Evolutionary conservation across 2,113 vertebrate genomes (phyloP), one percentile per base, ranked within the genome.

Genomic region (Thunnus maccoyii): DNA sequence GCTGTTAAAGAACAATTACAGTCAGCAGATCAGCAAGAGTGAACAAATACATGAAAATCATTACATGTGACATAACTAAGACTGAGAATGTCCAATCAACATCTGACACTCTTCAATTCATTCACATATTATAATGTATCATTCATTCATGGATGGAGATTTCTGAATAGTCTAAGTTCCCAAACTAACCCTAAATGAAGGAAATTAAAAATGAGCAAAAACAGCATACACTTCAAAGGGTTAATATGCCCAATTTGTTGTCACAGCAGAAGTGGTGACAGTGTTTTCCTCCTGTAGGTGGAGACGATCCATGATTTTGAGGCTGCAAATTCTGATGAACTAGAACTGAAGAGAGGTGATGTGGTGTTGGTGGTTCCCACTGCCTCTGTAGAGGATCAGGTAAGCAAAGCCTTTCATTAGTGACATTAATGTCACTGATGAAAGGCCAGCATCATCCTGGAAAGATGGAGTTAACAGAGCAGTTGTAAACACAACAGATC

Each of bases 271-370:
- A 22, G 32, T 56, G 15, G 10, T 60, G 15, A 48, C 51, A 2
- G 1, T 62, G 1, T 25, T 46, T 48, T 2, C 44, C 58, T 80
- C 67, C 52, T 93, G 48, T 76, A 99, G 98, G 98, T 97, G 86
- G 96, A 98, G 95, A 96, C 95, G 0, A 86, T 99, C 64, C 98
- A 99, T 5, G 97, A 99, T 83, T 99, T 99, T 0, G 97, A 99
- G 62, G 98, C 98, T 86, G 98, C 97, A 47, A 99, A 98, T 83
- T 95, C 94, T 14, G 98, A 99, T 79, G 97, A 99, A 82, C 96
- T 99, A 30, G 96, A 95, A 30, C 92, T 99, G 75, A 96, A 96
- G 77, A 92, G 95, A 80, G 97, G 97, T 2, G 97, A 99, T 4
- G 90, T 97, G 83, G 97, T 99, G 27, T 79, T 99, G 80, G 97